A percentile compares a stretch with the other conserved stretches of the same genome.
Evolutionary conservation across 2,888 invertebrate genomes (phyloP).

Genomic region (Clunio marinus): DNA sequence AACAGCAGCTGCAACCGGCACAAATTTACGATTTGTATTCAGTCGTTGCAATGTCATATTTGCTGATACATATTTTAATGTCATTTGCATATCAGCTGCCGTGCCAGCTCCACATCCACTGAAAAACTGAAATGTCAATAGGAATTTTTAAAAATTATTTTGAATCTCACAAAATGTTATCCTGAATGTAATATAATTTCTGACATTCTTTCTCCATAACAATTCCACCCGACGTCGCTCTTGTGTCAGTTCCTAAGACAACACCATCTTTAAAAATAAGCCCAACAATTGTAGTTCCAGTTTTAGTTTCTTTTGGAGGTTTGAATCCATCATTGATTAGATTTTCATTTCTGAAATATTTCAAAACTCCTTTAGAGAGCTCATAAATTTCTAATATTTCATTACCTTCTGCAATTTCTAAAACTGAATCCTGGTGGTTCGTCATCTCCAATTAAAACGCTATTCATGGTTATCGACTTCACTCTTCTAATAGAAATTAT

Average conservation of each 20-base stretch:
- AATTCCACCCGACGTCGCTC: slow-evolving; percentile 92
- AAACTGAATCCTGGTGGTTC: slow-evolving; percentile 67
- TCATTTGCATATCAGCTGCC: slow-evolving; percentile 96
- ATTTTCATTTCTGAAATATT: slow-evolving; percentile 71
- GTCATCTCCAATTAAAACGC: background rate
- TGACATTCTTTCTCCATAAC: slow-evolving; percentile 95
- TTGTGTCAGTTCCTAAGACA: slow-evolving; percentile 94
- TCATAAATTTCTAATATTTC: slow-evolving; percentile 35
- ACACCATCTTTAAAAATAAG: slow-evolving; percentile 92
- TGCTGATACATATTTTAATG: slow-evolving; percentile 85
- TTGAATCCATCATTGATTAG: slow-evolving; percentile 73
- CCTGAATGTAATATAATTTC: slow-evolving; percentile 87
- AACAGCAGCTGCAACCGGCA: slow-evolving; percentile 87
- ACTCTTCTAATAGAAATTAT: background rate
- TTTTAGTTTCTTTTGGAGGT: slow-evolving; percentile 83
- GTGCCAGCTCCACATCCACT: slow-evolving; percentile 98
- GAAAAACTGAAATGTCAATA: slow-evolving; percentile 40
- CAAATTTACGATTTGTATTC: slow-evolving; percentile 78
- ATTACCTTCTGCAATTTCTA: slow-evolving; percentile 75
- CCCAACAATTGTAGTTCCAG: slow-evolving; percentile 97
- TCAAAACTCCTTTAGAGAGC: slow-evolving; percentile 29
- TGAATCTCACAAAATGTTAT: slow-evolving; percentile 75
- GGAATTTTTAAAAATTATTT: background rate
- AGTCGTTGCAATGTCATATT: slow-evolving; percentile 89
- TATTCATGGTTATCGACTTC: background rate